Evolutionary conservation across 92 coral and sea anemone genomes (phyloP).

Genomic region (Epizoanthus rinbou): DNA sequence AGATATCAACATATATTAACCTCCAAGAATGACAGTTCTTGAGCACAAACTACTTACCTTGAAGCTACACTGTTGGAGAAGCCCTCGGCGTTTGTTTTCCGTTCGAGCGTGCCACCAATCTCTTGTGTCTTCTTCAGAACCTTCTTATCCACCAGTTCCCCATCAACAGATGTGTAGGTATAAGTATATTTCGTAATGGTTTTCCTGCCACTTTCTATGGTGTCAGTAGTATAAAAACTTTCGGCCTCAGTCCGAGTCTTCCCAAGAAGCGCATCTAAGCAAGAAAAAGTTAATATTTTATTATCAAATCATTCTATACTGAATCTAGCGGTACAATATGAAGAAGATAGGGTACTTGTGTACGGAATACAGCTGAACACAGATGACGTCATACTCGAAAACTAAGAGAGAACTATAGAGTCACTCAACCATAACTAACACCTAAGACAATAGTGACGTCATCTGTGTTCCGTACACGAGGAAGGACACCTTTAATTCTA

Average conservation of each 20-base stretch:
- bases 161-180: conserved; percentile 4
- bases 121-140: background rate
- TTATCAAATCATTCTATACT: background rate
- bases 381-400: too few relatives aligned
- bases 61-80: background rate
- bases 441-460: too few relatives aligned
- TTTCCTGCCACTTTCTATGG: background rate
- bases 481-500: too few relatives aligned
- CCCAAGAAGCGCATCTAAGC: background rate
- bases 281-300: background rate
- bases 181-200: conserved; percentile 1
- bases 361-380: too few relatives aligned
- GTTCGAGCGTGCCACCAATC: background rate
- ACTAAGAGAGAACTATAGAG: too few relatives aligned
- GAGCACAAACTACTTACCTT: background rate
- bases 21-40: background rate
- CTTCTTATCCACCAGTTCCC: background rate
- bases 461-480: too few relatives aligned
- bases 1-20: too few relatives aligned
- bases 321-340: background rate
- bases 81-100: background rate
- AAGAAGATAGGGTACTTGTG: too few relatives aligned
- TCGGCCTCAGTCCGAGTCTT: too few relatives aligned
- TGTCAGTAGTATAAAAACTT: background rate
- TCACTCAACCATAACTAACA: too few relatives aligned